Conservation (phyloP, 2,888 invertebrate genomes). For the Scaptomyza parva region DNA sequence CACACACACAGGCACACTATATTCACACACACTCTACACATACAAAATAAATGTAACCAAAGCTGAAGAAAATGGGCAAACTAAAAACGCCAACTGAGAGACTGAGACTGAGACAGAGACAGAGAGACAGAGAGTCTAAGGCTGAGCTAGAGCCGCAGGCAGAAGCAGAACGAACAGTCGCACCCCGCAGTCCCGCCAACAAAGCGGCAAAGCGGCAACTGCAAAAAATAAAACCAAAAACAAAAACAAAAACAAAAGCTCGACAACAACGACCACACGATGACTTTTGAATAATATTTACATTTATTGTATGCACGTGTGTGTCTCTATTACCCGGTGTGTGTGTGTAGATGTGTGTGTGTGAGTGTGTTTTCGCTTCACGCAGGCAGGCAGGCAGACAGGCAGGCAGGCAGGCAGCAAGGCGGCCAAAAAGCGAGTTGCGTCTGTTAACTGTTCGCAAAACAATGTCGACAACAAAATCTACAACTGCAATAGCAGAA, state of each 20-base stretch:
- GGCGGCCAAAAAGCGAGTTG: slow-evolving; percentile 67
- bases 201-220: slow-evolving; percentile 43
- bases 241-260: too few relatives aligned
- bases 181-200: slow-evolving; percentile 31
- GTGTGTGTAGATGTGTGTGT: slow-evolving; percentile 16
- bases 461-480: slow-evolving; percentile 57
- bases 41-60: slow-evolving; percentile 74
- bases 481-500: slow-evolving; percentile 32
- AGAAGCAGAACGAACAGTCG: slow-evolving; percentile 39
- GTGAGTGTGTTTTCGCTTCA: slow-evolving; percentile 23
- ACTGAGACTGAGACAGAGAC: background rate
- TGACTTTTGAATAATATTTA: slow-evolving; percentile 78
- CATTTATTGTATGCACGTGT: slow-evolving; percentile 50
- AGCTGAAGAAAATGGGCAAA: slow-evolving; percentile 70
- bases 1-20: too few relatives aligned
- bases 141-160: slow-evolving; percentile 12
- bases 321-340: slow-evolving; percentile 8
- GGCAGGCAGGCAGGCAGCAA: slow-evolving; percentile 54
- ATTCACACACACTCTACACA: slow-evolving; percentile 47
- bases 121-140: background rate
- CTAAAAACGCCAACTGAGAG: slow-evolving; percentile 18
- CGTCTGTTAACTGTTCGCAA: slow-evolving; percentile 69
- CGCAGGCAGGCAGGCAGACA: slow-evolving; percentile 54
- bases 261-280: slow-evolving; percentile 51
- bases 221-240: too few relatives aligned